Conservation (phyloP, 2,888 invertebrate species). For the Heliconius ethilla region DNA sequence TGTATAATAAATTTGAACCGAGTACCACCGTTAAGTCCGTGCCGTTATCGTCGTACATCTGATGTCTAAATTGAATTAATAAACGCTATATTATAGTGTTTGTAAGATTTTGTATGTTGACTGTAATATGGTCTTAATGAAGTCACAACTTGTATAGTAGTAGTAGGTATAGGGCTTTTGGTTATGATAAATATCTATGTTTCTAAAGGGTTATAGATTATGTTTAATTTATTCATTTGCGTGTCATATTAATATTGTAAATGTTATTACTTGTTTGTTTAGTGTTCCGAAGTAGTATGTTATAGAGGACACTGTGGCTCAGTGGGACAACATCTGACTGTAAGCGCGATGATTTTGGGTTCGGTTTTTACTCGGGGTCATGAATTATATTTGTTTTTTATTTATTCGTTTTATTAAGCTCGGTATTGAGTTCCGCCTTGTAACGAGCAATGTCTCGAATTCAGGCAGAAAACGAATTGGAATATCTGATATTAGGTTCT, state of each 20-base stretch:
- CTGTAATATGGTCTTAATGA: constrained; percentile 31
- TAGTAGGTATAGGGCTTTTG: not conserved
- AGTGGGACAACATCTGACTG: not conserved
- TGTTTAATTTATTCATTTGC: constrained; percentile 11
- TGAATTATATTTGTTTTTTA: too few species aligned
- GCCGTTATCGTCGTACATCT: constrained; percentile 60
- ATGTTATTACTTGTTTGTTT: not conserved
- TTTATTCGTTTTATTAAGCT: too few species aligned
- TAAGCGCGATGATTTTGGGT: not conserved
- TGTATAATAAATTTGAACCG: constrained; percentile 72
- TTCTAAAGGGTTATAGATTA: not conserved
- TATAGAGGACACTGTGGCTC: not conserved
- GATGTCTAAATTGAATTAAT: constrained; percentile 62
- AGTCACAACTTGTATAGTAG: constrained; percentile 14
- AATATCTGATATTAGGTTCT: not conserved
- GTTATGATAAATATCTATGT: constrained; percentile 1
- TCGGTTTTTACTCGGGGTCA: not conserved
- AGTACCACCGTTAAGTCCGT: constrained; percentile 67
- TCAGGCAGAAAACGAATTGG: not conserved
- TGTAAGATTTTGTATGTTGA: constrained; percentile 24
- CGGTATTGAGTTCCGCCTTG: too few species aligned
- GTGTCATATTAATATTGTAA: constrained; percentile 6
- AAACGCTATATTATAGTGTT: constrained; percentile 45
- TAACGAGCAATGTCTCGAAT: not conserved
- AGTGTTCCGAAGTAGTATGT: not conserved